Conservation (phyloP, 1,140 invertebrate genomes). For the Berghia stephanieae region DNA sequence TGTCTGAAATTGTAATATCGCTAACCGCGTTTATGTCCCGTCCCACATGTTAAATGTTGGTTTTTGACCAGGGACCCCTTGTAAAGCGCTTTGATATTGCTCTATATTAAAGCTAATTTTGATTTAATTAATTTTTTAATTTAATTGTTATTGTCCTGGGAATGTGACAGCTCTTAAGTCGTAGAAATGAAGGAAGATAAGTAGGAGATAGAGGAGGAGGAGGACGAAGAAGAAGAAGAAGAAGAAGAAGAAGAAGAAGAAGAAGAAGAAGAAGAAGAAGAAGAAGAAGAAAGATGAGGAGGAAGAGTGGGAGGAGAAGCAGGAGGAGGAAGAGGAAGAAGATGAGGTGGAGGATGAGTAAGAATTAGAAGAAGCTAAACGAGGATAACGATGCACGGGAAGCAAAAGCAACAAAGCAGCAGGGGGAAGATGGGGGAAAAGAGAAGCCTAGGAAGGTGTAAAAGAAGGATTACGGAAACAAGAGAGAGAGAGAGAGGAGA, state of each 20-base stretch:
- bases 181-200: neutral
- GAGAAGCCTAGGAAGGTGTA: slow-evolving; percentile 35
- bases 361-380: neutral
- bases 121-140: neutral
- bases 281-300: neutral
- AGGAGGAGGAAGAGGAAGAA: no score
- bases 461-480: slow-evolving; percentile 43
- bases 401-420: neutral
- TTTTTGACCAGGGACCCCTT: no score
- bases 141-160: no score
- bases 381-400: neutral
- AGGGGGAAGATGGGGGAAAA: neutral
- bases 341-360: neutral
- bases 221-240: no score
- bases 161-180: no score
- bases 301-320: neutral
- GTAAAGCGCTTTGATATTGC: no score
- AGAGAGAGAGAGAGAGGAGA: slow-evolving; percentile 43
- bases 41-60: no score
- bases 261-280: slow-evolving; percentile 65
- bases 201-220: neutral
- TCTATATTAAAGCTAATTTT: no score
- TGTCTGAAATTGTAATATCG: no score
- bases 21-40: neutral
- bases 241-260: neutral